Base-by-base conservation (phyloP, 2,113 vertebrate genomes). In the Anolis carolinensis region DNA sequence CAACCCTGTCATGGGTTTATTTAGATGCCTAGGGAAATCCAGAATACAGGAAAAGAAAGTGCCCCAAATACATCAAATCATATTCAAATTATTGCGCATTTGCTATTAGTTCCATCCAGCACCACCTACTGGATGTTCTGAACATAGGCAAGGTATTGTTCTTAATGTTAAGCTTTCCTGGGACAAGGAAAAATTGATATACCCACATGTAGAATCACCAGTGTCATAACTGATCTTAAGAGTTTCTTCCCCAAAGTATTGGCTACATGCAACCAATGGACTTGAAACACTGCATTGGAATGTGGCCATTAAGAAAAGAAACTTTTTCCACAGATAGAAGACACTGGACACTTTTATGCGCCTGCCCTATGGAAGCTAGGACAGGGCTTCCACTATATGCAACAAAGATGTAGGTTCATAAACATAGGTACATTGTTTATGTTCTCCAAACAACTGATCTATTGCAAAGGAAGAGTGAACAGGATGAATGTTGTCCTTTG, bases 221-320 rank as follows among this genome's bases (percentile, higher is more conserved):
- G n/a, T n/a, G n/a, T n/a, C n/a, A n/a, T n/a, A 87, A 89, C 34
- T 4, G 74, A 83, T 63, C 21, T 67, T 77, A 48, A 85, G 67
- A 39, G 23, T 44, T 71, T 65, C 34, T 80, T 79, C 84, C 67
- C n/a, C 30, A 34, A 55, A 73, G 25, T 14, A 72, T 39, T 73
- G 6, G 50, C 25, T 73, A 9, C 39, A 44, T 44, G 39, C 5
- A 44, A 44, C 39, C 39, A 44, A 44, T 44, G 39, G 39, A 4
- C 5, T 44, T 44, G 39, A 44, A 44, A 44, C 39, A 44, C 39
- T 44, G 39, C 5, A 44, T 44, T 44, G 39, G 39, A 44, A 44
- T 44, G 39, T 44, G 39, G 39, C 39, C 39, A 44, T 44, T 44
- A 73, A 70, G 9, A 39, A 34, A 11, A 34, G 27, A 83, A 39